A percentile compares a stretch with the other conserved stretches of the same genome.
Conservation (phyloP, 2,888 invertebrate genomes). For the Aleiodes testaceus region DNA sequence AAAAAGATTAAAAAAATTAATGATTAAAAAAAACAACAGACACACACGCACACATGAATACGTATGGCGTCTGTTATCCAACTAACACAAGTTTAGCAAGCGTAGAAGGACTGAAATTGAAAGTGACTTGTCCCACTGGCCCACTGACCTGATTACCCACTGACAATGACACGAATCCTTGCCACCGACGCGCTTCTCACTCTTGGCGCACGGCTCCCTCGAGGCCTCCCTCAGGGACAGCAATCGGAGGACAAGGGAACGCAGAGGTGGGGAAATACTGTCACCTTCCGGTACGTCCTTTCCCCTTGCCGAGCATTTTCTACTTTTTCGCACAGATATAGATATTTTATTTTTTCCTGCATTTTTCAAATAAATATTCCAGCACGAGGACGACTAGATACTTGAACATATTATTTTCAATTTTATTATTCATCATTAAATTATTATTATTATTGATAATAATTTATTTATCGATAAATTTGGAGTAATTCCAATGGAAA, state of each 20-base stretch:
- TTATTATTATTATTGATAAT: not conserved
- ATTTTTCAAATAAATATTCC: slow-evolving; percentile 15
- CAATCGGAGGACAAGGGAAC: not conserved
- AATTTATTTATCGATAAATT: too few species aligned
- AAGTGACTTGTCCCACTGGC: slow-evolving; percentile 76
- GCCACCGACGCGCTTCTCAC: slow-evolving; percentile 66
- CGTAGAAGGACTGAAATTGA: slow-evolving; percentile 71
- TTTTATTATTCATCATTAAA: slow-evolving; percentile 68
- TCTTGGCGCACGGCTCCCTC: slow-evolving; percentile 59
- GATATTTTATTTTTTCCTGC: not conserved
- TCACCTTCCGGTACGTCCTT: slow-evolving; percentile 62
- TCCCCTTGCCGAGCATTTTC: slow-evolving; percentile 48
- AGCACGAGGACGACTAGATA: slow-evolving; percentile 37
- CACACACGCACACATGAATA: slow-evolving; percentile 61
- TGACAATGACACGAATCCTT: slow-evolving; percentile 76
- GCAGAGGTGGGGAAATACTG: slow-evolving; percentile 22
- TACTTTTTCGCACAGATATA: slow-evolving; percentile 33
- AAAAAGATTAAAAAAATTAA: slow-evolving; percentile 48
- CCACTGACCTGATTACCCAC: slow-evolving; percentile 80
- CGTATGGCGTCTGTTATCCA: slow-evolving; percentile 57
- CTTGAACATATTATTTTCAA: slow-evolving; percentile 65
- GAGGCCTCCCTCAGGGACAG: slow-evolving; percentile 43
- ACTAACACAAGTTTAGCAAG: slow-evolving; percentile 44
- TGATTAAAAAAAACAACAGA: slow-evolving; percentile 50
- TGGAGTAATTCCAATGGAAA: too few species aligned